These are phyloP conservation scores for Synodontis membranacea DNA, from an alignment of 2,113 vertebrate species.

Conservation along the genomic window DNA sequence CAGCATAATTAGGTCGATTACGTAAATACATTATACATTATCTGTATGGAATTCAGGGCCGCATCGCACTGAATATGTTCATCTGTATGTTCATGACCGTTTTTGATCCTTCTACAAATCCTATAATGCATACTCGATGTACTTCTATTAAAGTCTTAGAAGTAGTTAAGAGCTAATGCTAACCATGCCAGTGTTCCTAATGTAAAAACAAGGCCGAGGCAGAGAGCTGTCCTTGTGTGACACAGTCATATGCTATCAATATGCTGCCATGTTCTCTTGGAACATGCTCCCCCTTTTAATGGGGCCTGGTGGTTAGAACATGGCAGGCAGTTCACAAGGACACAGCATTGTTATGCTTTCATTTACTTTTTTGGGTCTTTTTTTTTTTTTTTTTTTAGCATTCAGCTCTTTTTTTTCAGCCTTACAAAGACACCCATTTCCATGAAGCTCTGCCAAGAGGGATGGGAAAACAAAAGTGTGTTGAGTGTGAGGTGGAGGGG, in stretches of 20 bases:
- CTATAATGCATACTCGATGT: neutral
- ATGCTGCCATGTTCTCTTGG: slow-evolving; percentile 61
- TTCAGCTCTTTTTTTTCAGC: slow-evolving; percentile 55
- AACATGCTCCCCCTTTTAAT: slow-evolving; percentile 55
- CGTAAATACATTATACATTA: no score
- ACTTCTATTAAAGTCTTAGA: neutral
- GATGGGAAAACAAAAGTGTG: slow-evolving; percentile 68
- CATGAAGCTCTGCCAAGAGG: slow-evolving; percentile 74
- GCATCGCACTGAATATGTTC: no score
- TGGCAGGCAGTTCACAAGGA: slow-evolving; percentile 57
- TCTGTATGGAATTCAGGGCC: no score
- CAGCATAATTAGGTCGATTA: no score
- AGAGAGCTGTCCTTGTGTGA: slow-evolving; percentile 63
- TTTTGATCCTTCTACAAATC: neutral
- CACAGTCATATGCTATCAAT: slow-evolving; percentile 66
- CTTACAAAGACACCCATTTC: slow-evolving; percentile 77
- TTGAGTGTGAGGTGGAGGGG: slow-evolving; percentile 62
- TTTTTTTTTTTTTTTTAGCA: slow-evolving; percentile 49
- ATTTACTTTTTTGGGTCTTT: slow-evolving; percentile 55
- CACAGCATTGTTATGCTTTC: slow-evolving; percentile 61
- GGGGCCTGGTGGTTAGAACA: slow-evolving; percentile 58
- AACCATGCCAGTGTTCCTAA: slow-evolving; percentile 47
- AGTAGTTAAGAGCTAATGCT: slow-evolving; percentile 31
- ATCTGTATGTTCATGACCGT: no score
- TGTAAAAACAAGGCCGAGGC: slow-evolving; percentile 39